A percentile compares a stretch with the other conserved stretches of the same genome.
Conservation (phyloP, 2,888 invertebrate species). For the Temnothorax unifasciatus region DNA sequence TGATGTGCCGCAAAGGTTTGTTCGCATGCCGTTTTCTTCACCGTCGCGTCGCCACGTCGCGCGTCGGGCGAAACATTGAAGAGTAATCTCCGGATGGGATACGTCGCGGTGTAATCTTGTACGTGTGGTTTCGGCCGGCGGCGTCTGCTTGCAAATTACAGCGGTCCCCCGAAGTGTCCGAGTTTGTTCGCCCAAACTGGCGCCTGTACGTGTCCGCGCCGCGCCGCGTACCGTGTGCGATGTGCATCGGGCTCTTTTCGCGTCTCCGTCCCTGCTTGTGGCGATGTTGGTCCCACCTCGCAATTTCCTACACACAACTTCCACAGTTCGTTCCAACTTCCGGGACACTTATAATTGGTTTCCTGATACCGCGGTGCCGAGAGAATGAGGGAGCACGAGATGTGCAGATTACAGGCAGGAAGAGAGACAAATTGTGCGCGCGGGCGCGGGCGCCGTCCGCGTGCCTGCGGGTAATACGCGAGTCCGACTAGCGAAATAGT, state of each 20-base stretch:
- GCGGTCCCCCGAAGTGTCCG: slow-evolving; percentile 61
- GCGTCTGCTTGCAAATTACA: slow-evolving; percentile 67
- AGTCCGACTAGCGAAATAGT: slow-evolving; percentile 19
- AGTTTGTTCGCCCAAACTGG: slow-evolving; percentile 61
- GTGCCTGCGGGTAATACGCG: slow-evolving; percentile 21
- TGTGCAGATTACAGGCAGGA: slow-evolving; percentile 36
- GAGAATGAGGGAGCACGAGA: slow-evolving; percentile 45
- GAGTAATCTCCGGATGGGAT: slow-evolving; percentile 29
- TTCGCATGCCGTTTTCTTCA: not conserved
- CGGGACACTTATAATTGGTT: slow-evolving; percentile 83
- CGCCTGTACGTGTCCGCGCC: slow-evolving; percentile 1
- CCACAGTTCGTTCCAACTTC: slow-evolving; percentile 78
- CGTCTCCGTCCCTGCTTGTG: slow-evolving; percentile 21
- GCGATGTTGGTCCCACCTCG: slow-evolving; percentile 60
- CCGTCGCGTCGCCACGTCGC: not conserved
- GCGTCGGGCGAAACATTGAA: slow-evolving; percentile 20
- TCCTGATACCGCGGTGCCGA: slow-evolving; percentile 64
- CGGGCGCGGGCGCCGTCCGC: not conserved
- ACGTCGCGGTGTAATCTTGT: slow-evolving; percentile 34
- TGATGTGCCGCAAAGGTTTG: not conserved
- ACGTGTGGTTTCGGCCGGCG: slow-evolving; percentile 37
- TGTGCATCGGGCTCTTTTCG: slow-evolving; percentile 57
- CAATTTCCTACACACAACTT: slow-evolving; percentile 75
- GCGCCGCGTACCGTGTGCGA: slow-evolving; percentile 3
- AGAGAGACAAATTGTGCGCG: slow-evolving; percentile 41